phyloP scores from a whole-genome alignment of 2,888 invertebrate genomes.

The Alentia gelatinosa region DNA sequence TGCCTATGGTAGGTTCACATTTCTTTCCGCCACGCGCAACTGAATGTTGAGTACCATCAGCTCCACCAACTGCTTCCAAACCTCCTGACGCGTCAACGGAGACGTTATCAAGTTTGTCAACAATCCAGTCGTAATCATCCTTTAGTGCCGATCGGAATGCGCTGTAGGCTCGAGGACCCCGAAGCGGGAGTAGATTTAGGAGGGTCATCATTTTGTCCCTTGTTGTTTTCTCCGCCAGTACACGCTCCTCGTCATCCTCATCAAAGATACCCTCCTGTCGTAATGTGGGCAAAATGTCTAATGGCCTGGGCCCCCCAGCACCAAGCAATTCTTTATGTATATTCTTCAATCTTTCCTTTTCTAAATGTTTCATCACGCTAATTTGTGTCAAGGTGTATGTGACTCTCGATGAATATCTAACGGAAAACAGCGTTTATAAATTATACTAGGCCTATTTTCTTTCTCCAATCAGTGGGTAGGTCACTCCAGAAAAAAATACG shows the following conservation, averaged over 20 bases:
- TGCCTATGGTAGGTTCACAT: not conserved
- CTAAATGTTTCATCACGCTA: not conserved
- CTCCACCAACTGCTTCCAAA: not conserved
- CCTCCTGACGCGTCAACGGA: not conserved
- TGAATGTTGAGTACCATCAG: not conserved
- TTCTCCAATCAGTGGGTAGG: no score
- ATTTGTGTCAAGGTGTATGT: no score
- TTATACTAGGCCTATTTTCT: no score
- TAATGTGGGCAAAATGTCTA: not conserved
- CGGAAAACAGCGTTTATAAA: no score
- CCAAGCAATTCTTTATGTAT: not conserved
- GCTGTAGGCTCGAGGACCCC: slow-evolving; percentile 16
- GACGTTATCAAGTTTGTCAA: not conserved
- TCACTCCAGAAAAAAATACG: no score
- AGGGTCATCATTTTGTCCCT: slow-evolving; percentile 31
- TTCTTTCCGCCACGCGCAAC: not conserved
- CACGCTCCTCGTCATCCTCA: slow-evolving; percentile 43
- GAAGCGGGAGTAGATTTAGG: not conserved
- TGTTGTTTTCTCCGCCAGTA: not conserved
- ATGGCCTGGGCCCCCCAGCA: not conserved
- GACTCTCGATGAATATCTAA: no score
- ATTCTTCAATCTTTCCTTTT: not conserved
- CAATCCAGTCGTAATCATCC: slow-evolving; percentile 41
- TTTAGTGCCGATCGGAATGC: not conserved
- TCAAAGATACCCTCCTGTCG: not conserved